Percentiles rank a stretch among this genome's conserved stretches.
phyloP scores from a whole-genome alignment of 2,113 vertebrate genomes.

The Poecilia latipinna region DNA sequence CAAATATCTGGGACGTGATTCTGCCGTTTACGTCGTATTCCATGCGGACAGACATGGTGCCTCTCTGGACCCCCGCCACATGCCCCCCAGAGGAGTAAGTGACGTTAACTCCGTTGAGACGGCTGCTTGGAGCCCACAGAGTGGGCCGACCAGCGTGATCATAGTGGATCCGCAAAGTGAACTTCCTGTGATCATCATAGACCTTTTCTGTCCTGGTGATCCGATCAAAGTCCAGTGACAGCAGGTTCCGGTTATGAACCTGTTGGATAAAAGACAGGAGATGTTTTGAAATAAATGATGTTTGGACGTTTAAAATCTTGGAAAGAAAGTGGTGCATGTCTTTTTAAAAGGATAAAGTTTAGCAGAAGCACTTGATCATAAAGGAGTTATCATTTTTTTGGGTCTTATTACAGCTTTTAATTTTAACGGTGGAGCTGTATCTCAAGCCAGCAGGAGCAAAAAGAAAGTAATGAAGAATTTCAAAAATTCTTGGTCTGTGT shows the following conservation, averaged over 20 bases:
- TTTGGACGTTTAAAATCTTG: slow-evolving; percentile 14
- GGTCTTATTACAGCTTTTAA: slow-evolving; percentile 60
- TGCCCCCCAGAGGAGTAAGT: slow-evolving; percentile 93
- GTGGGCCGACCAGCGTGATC: slow-evolving; percentile 93
- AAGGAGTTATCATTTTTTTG: slow-evolving; percentile 48
- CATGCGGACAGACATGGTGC: slow-evolving; percentile 98
- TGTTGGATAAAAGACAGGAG: slow-evolving; percentile 48
- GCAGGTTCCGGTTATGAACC: slow-evolving; percentile 97
- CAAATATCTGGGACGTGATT: slow-evolving; percentile 93
- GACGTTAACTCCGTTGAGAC: slow-evolving; percentile 94
- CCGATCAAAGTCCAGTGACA: slow-evolving; percentile 96
- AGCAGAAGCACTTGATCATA: slow-evolving; percentile 43
- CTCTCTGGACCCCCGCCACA: slow-evolving; percentile 93
- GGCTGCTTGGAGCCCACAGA: slow-evolving; percentile 96
- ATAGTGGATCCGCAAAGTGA: slow-evolving; percentile 94
- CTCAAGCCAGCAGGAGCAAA: slow-evolving; percentile 50
- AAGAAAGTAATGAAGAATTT: slow-evolving; percentile 61
- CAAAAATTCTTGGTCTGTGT: slow-evolving; percentile 67
- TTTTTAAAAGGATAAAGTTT: slow-evolving; percentile 39
- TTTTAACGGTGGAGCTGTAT: slow-evolving; percentile 52
- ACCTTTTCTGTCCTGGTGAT: slow-evolving; percentile 99
- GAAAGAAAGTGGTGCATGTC: slow-evolving; percentile 15
- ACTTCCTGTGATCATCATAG: slow-evolving; percentile 98
- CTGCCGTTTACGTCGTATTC: slow-evolving; percentile 94
- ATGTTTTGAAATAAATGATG: slow-evolving; percentile 10